Evolutionary conservation across 2,888 invertebrate genomes (phyloP), one percentile per base, ranked within the genome.

Genomic region (Drosophila neotestacea): DNA sequence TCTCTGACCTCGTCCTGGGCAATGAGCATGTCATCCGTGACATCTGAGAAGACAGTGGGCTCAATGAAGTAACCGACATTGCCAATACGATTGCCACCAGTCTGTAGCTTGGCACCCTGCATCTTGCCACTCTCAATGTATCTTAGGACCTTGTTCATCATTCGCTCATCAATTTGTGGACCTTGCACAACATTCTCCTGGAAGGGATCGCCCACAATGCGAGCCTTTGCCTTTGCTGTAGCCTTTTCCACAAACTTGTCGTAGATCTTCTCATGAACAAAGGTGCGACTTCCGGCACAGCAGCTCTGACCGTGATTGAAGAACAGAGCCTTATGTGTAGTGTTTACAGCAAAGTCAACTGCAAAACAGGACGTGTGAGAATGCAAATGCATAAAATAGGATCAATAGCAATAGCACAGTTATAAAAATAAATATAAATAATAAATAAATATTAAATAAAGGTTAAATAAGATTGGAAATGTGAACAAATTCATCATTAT

Each of bases 281-380:
- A 98, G 0, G 97, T 98, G 70, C 98, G 94, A 6, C 97, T 97
- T 9, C 96, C 98, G 38, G 98, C 98, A 88, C 96, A 96, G 89
- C 97, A 97, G 86, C 95, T 95, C 92, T 96, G 96, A 4, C 96
- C 97, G 88, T 96, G 95, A 89, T 97, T 97, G 51, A 94, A 93
- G 92, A 96, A 96, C 55, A 96, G 93, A 0, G 95, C 95, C 39
- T 93, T 93, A 81, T 96, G 95, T 0, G 96, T 94, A 59, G 95
- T 94, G 76, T 94, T 90, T 3, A 94, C 95, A 6, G 95, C 95
- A 79, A 94, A 93, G 73, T 94, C 93, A 80, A 95, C 95, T 95
- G 22, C 1, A 27, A 16, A 32, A 10, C 11, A 38, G 9, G 1
- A 9, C 6, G 52, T 6, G 4, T 27, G 3, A 55, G n/a, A 5